These are phyloP conservation scores for Acromyrmex heyeri DNA, from an alignment of 1,140 invertebrate genomes.

Conservation along the genomic window DNA sequence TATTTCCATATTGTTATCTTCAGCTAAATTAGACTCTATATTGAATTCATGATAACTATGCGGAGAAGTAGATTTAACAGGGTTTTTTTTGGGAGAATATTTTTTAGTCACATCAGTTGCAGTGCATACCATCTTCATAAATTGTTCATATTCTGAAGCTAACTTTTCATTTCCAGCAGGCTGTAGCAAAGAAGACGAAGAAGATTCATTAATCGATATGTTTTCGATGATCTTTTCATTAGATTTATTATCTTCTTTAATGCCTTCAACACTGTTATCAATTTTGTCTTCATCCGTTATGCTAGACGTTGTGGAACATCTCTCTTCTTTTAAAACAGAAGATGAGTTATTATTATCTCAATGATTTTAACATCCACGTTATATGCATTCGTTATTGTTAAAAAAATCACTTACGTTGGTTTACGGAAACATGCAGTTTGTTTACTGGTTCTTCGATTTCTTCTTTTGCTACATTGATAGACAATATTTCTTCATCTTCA, in stretches of 20 bases:
- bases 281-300: conserved; percentile 34
- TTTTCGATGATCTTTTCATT: conserved; percentile 58
- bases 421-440: background rate
- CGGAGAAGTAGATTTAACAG: conserved; percentile 60
- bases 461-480: conserved; percentile 12
- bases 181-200: conserved; percentile 46
- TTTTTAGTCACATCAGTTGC: conserved; percentile 20
- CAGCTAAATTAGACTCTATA: conserved; percentile 76
- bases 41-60: conserved; percentile 80
- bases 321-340: conserved; percentile 54
- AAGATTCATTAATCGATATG: conserved; percentile 22
- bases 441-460: conserved; percentile 29
- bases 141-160: conserved; percentile 85
- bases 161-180: conserved; percentile 80
- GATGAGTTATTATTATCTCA: conserved; percentile 10
- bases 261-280: background rate
- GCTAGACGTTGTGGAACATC: conserved; percentile 39
- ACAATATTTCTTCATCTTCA: conserved; percentile 78
- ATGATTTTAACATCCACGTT: background rate
- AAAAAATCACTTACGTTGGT: conserved; percentile 56
- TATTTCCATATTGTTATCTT: conserved; percentile 62
- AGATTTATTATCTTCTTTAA: conserved; percentile 55
- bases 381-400: conserved; percentile 3
- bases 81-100: conserved; percentile 44
- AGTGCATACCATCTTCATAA: conserved; percentile 84